Percentiles rank a stretch among this genome's conserved stretches.
Conservation (phyloP, 2,797 vertebrate genomes). For the Ataeniobius toweri region DNA sequence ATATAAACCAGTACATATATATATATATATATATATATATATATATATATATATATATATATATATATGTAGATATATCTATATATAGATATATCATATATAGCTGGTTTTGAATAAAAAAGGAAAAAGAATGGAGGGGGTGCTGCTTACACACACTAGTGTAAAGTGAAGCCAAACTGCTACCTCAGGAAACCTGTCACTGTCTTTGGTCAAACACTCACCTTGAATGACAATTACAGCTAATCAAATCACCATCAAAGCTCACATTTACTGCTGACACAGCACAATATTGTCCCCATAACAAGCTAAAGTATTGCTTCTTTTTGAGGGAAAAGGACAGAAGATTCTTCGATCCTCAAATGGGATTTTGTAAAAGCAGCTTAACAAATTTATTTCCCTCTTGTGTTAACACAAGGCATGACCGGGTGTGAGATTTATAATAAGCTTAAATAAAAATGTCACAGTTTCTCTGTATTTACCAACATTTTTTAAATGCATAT, state of each 20-base stretch:
- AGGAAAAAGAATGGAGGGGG: not conserved
- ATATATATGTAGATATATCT: not conserved
- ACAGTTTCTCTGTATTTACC: not conserved
- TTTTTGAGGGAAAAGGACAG: not conserved
- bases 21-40: not conserved
- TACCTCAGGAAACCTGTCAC: constrained; percentile 25
- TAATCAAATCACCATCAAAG: constrained; percentile 38
- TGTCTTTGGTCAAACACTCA: constrained; percentile 41
- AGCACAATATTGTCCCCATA: constrained; percentile 7
- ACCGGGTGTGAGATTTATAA: not conserved
- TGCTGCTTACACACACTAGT: not conserved
- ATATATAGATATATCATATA: not conserved
- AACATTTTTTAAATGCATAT: not conserved
- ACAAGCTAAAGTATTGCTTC: not conserved
- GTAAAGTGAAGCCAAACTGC: constrained; percentile 14
- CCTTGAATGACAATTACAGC: constrained; percentile 36
- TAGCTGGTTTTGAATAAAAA: not conserved
- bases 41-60: not conserved
- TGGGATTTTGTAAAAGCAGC: constrained; percentile 18
- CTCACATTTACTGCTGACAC: constrained; percentile 15
- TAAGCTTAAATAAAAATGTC: not conserved
- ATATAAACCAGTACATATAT: not conserved
- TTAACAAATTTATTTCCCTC: constrained; percentile 8
- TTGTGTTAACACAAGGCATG: constrained; percentile 8
- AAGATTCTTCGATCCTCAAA: constrained; percentile 11